A percentile compares a stretch with the other conserved stretches of the same genome.
phyloP scores from a whole-genome alignment of 2,888 invertebrate genomes.

The Spisula solida region DNA sequence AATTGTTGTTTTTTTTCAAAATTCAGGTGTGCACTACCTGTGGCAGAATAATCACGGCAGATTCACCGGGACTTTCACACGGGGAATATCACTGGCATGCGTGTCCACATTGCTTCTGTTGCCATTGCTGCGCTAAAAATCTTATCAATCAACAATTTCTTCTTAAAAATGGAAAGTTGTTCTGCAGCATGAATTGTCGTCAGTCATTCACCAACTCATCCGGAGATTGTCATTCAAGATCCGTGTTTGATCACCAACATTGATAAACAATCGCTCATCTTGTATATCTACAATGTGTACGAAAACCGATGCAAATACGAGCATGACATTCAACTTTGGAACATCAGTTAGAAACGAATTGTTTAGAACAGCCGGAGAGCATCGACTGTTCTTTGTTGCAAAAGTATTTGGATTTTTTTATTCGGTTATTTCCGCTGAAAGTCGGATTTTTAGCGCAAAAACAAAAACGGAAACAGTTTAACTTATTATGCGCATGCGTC shows the following conservation, averaged over 20 bases:
- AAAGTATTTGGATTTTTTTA: too few relatives aligned
- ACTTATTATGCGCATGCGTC: too few relatives aligned
- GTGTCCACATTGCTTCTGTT: slow-evolving; percentile 84
- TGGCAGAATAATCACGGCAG: slow-evolving; percentile 81
- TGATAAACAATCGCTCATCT: neutral
- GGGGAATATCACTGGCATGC: slow-evolving; percentile 84
- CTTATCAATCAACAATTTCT: slow-evolving; percentile 83
- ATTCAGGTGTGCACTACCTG: slow-evolving; percentile 82
- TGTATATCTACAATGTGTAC: too few relatives aligned
- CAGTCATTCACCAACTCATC: slow-evolving; percentile 64
- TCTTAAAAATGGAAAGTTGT: slow-evolving; percentile 79
- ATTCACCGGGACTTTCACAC: slow-evolving; percentile 83
- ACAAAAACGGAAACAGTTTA: too few relatives aligned
- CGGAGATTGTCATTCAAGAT: slow-evolving; percentile 37
- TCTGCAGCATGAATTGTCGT: slow-evolving; percentile 80
- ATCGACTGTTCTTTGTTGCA: too few relatives aligned
- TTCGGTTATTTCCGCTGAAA: too few relatives aligned
- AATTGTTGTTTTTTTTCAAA: neutral
- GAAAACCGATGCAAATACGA: too few relatives aligned
- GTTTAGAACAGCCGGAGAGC: too few relatives aligned
- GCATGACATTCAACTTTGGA: too few relatives aligned
- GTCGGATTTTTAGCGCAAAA: too few relatives aligned
- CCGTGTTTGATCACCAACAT: slow-evolving; percentile 11
- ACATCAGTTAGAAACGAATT: too few relatives aligned
- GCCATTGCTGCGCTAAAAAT: slow-evolving; percentile 78